Evolutionary conservation across 2,797 vertebrate species (phyloP), one percentile per base, ranked within the genome.

Genomic region (Urophycis tenuis): DNA sequence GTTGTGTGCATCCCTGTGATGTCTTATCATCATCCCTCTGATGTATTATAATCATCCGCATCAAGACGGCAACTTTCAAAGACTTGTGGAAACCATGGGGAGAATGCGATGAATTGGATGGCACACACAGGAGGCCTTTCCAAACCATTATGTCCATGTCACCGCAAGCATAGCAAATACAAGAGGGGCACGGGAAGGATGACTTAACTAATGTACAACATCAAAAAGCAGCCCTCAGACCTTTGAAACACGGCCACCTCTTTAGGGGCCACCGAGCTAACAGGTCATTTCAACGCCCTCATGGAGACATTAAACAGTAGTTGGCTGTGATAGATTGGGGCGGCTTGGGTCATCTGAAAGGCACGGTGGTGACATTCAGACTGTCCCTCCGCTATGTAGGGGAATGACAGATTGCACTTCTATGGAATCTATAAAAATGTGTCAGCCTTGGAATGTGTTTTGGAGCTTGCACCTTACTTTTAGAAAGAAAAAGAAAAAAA

Each of bases 321-420:
- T 53, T 82, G 82, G 79, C 75, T 82, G 78, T 92, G 92, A 94
- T 90, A 85, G 91, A 93, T 90, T 81, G 86, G 80, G 75, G 82
- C 73, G 86, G 77, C 80, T 79, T 64, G 81, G 90, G 87, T 90
- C 84, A 87, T 81, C 83, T 88, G 79, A 89, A 89, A 90, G 81
- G 78, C 85, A 83, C 30, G 2, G 75, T 73, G 64, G 81, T 87
- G 88, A 91, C 89, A 89, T 91, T 91, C 87, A 89, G 70, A 85
- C 22, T 19, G 81, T 87, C 77, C 72, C 83, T 81, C 77, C 82
- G 85, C 81, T 79, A 87, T n/a, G n/a, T n/a, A n/a, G n/a, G n/a
- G n/a, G n/a, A n/a, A n/a, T 91, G 91, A 92, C 87, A 86, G 86
- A 92, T 91, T 90, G 82, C 81, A 88, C 90, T 90, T 90, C 83